These are phyloP conservation scores for Cassiopea andromeda DNA, from an alignment of 30 jellyfish, hydroid and myxozoan genomes.

Conservation along the genomic window DNA sequence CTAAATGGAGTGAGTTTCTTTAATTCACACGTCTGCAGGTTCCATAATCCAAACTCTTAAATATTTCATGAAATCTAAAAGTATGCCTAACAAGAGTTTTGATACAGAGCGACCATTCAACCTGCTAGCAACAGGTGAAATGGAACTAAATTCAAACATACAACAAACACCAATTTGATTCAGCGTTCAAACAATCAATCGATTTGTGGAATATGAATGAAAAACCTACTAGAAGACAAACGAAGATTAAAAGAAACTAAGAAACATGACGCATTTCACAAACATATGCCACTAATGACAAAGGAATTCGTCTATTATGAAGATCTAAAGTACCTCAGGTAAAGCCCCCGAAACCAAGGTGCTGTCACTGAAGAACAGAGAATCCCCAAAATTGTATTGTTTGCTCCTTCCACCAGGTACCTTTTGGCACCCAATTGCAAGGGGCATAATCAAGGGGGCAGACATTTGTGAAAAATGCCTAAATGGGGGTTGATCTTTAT, in stretches of 20 bases:
- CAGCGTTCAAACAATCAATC: constrained; percentile 6
- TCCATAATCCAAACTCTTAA: constrained; percentile 3
- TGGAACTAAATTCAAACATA: background rate
- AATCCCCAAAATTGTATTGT: no score
- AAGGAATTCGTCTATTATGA: no score
- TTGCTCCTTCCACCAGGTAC: no score
- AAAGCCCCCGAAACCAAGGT: no score
- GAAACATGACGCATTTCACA: background rate
- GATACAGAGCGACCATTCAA: background rate
- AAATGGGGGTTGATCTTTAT: no score
- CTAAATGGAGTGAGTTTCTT: background rate
- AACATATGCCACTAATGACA: background rate
- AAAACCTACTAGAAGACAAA: background rate
- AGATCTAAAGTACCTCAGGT: no score
- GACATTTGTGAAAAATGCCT: no score
- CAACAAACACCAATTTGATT: background rate
- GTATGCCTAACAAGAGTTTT: background rate
- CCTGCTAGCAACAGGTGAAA: constrained; percentile 18
- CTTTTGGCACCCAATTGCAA: no score
- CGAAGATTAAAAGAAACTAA: background rate
- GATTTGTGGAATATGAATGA: background rate
- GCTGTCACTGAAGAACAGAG: no score
- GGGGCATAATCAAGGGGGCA: no score
- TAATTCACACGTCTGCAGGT: background rate
- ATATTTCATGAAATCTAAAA: background rate